phyloP scores from a whole-genome alignment of 2,888 invertebrate species.

The Drosophila multiciliata region DNA sequence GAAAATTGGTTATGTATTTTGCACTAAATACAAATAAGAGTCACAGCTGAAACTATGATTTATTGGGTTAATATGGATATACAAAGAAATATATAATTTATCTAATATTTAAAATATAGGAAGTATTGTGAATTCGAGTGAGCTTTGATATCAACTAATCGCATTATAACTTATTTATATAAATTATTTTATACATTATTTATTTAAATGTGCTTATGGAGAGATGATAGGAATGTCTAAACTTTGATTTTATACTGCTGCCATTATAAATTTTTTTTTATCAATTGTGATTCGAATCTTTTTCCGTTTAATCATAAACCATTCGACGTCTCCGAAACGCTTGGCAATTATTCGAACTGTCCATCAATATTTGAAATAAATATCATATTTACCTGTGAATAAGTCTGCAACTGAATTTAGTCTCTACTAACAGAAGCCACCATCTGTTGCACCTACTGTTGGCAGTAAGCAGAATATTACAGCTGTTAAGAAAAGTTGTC shows the following conservation, averaged over 20 bases:
- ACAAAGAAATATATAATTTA: not conserved
- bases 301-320: not conserved
- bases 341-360: not conserved
- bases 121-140: not conserved
- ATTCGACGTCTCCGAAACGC: not conserved
- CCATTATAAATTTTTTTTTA: not conserved
- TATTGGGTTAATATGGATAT: not conserved
- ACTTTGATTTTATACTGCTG: not conserved
- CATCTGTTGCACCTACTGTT: not conserved
- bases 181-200: not conserved
- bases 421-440: not conserved
- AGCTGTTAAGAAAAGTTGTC: not conserved
- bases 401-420: not conserved
- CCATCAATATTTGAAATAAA: not conserved
- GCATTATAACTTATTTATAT: not conserved
- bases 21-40: not conserved
- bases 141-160: not conserved
- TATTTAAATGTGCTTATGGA: not conserved
- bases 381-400: not conserved
- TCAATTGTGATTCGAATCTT: not conserved
- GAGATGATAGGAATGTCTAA: not conserved
- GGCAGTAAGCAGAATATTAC: not conserved
- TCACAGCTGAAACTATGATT: not conserved
- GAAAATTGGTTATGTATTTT: not conserved
- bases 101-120: not conserved